These are phyloP conservation scores for Drosophila hamatofila DNA, from an alignment of 2,888 invertebrate species.

Conservation along the genomic window DNA sequence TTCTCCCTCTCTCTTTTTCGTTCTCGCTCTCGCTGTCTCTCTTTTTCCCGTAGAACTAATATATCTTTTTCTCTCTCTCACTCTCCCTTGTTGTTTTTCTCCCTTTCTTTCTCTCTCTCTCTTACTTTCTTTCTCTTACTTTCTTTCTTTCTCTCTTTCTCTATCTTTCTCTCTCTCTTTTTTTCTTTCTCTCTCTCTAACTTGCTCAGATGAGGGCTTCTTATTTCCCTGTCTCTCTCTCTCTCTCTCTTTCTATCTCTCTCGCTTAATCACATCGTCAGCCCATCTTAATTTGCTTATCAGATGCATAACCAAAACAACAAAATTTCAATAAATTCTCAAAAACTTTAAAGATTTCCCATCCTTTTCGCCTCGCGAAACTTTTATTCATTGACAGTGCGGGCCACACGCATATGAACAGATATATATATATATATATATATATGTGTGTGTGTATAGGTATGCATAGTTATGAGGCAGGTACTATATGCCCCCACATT, in stretches of 20 bases:
- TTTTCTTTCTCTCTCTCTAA: not conserved
- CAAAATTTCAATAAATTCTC: conserved; percentile 5
- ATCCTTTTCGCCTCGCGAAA: not conserved
- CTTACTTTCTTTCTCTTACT: not conserved
- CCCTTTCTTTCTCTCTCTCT: not conserved
- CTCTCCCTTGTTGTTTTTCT: too few relatives aligned
- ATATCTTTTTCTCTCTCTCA: not conserved
- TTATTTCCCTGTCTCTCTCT: not conserved
- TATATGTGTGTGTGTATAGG: not conserved
- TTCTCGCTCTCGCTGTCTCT: not conserved
- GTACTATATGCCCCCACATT: not conserved
- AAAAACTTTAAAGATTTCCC: conserved; percentile 10
- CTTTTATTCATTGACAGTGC: not conserved
- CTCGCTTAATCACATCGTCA: not conserved
- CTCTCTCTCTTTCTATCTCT: not conserved
- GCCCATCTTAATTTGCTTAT: conserved; percentile 5
- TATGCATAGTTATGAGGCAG: not conserved
- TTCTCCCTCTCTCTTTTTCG: not conserved
- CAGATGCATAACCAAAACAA: not conserved
- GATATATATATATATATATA: not conserved
- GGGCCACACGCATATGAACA: conserved; percentile 6
- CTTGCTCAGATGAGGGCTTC: not conserved
- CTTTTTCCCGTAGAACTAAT: not conserved
- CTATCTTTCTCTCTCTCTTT: not conserved
- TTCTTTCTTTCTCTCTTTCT: not conserved